phyloP scores from a whole-genome alignment of 2,113 vertebrate species.

The Tilapia sparmanii region DNA sequence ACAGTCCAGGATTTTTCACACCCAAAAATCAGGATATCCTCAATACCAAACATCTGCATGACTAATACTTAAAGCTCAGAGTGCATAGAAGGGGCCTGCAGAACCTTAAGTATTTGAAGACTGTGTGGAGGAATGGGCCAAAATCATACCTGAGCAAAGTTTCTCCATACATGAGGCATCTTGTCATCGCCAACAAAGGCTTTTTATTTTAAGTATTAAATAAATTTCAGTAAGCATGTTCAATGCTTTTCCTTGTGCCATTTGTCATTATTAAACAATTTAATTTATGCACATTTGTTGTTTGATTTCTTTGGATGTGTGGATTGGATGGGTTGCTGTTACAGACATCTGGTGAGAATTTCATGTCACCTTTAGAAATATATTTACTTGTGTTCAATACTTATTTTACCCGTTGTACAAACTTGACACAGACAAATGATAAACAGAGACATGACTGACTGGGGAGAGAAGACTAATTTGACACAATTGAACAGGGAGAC shows the following conservation, averaged over 20 bases:
- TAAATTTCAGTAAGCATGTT: background rate
- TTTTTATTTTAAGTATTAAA: background rate
- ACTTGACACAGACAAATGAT: background rate
- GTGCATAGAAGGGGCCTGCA: background rate
- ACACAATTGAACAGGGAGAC: background rate
- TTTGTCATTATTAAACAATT: background rate
- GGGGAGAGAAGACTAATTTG: background rate
- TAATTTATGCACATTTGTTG: background rate
- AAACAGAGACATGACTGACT: background rate
- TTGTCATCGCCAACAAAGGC: accelerated
- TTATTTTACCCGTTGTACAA: background rate
- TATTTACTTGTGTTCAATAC: background rate
- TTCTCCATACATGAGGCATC: background rate
- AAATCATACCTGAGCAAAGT: background rate
- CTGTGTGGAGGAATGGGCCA: background rate
- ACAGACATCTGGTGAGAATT: background rate
- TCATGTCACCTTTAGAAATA: background rate
- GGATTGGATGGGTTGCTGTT: background rate
- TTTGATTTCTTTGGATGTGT: background rate
- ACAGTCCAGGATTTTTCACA: background rate
- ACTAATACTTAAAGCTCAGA: background rate
- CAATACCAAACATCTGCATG: background rate
- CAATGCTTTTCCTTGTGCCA: background rate
- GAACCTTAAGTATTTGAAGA: background rate
- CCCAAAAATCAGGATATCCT: background rate